These are phyloP conservation scores for Leucophora obtusa DNA, from an alignment of 2,888 invertebrate genomes.

Conservation along the genomic window DNA sequence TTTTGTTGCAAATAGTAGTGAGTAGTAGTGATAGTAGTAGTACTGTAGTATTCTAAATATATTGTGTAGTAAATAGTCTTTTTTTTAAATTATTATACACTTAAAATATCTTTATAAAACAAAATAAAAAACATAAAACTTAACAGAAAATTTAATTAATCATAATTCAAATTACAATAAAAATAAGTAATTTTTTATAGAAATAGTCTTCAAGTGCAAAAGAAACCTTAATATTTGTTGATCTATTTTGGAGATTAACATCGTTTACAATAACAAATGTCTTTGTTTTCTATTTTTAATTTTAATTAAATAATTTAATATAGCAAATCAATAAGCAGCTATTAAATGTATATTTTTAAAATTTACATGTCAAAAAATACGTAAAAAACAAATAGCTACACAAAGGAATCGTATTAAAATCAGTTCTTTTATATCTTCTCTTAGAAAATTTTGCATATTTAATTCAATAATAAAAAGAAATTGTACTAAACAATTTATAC, in stretches of 20 bases:
- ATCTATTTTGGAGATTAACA: conserved; percentile 4
- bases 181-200: conserved; percentile 10
- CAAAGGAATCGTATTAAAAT: conserved; percentile 29
- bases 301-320: background rate
- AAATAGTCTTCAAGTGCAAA: conserved; percentile 40
- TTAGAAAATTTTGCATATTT: conserved; percentile 41
- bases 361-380: conserved; percentile 21
- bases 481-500: too few species aligned
- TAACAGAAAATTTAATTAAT: conserved; percentile 6
- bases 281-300: conserved; percentile 30
- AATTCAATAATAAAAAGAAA: conserved; percentile 27
- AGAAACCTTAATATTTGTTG: conserved; percentile 45
- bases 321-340: conserved; percentile 27
- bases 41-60: conserved; percentile 38
- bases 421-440: conserved; percentile 52
- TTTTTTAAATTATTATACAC: conserved; percentile 21
- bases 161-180: conserved; percentile 26
- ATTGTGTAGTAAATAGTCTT: conserved; percentile 43
- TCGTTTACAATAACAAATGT: conserved; percentile 35
- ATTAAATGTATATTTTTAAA: conserved; percentile 5
- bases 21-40: conserved; percentile 55
- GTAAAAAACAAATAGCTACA: conserved; percentile 4
- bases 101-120: conserved; percentile 5
- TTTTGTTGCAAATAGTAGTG: conserved; percentile 54
- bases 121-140: conserved; percentile 2